Evolutionary conservation across 2,888 invertebrate genomes (phyloP), one percentile per base, ranked within the genome.

Genomic region (Drosophila koepferae): DNA sequence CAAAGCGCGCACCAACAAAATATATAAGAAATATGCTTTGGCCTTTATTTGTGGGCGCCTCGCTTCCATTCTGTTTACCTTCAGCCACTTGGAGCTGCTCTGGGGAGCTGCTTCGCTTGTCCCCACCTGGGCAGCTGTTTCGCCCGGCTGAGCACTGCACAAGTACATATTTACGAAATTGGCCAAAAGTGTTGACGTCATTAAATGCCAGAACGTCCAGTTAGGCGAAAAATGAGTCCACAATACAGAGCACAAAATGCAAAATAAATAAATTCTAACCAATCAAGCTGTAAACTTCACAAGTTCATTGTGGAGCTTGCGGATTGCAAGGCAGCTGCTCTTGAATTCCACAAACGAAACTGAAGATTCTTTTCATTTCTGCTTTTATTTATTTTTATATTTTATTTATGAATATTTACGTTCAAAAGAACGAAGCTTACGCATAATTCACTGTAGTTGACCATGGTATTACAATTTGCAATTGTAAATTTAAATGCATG

Each of bases 41-140:
- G 48, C 55, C 65, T 74, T 77, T 82, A 66, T 86, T 77, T 87
- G 51, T 69, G 53, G 49, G 12, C 40, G 53, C 56, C 18, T 40
- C 71, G 67, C 56, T 62, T 70, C 73, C 68, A 54, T 70, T 77
- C 70, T 74, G 72, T 70, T 77, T 72, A 70, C 78, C 72, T 78
- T 82, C 77, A 16, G 59, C 61, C 56, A 56, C 63, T 58, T 36
- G 36, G 2, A 18, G 14, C 55, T 18, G 41, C 60, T 23, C 44
- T 20, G 3, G 63, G 58, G 20, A 18, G 48, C n/a, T 12, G 41
- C 14, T 36, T 14, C 23, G 23, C 23, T 4, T 20, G 36, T 28
- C 43, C 31, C 61, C 51, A 63, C 67, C 67, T 67, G 63, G 14
- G 10, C 63, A 51, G 43, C 63, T 36, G 23, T 18, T 55, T 40